Base-by-base conservation (phyloP, 64 coral and sea anemone species). In the Stichodactyla helianthus region DNA sequence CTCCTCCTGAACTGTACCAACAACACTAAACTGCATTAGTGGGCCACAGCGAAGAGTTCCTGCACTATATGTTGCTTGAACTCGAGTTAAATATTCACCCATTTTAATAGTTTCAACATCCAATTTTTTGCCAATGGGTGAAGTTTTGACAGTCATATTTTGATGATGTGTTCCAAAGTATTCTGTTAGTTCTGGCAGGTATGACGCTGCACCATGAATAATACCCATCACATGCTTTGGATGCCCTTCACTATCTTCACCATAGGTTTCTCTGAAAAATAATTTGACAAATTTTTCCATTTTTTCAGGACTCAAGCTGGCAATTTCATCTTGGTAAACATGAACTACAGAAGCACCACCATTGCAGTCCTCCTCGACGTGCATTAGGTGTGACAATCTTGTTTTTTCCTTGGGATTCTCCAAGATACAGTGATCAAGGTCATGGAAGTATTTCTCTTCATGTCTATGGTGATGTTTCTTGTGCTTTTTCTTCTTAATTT, bases 231-330 rank as follows among this genome's bases (percentile, higher is more conserved):
- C 97, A 86, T 99, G 82, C 65, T 79, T 92, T 51, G 97, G 35
- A 14, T 31, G 19, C 10, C 97, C 91, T 22, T 90, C 55, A 74
- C 62, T 88, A 50, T 93, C 91, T 86, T 99, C 97, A 85, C 86
- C 82, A 89, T 94, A 99, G 77, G 94, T 93, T 74, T 93, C 91
- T 68, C 90, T 85, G 57, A 99, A 94, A 85, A 98, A 99, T 50
- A 95, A 74, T 71, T 99, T 94, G 27, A 99, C 97, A 95, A 99
- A 92, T 28, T 99, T 95, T 31, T 88, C 90, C 90, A 99, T 80
- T 79, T 95, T 90, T 77, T 99, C 97, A 80, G 88, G 70, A 71
- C 93, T 88, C 70, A 99, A 85, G 19, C 86, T 87, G 26, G 88
- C 86, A 62, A 99, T 95, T 82, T 99, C 93, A 90, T 93, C 92